Evolutionary conservation across 2,888 invertebrate genomes (phyloP), one percentile per base, ranked within the genome.

Genomic region (Diloba caeruleocephala): DNA sequence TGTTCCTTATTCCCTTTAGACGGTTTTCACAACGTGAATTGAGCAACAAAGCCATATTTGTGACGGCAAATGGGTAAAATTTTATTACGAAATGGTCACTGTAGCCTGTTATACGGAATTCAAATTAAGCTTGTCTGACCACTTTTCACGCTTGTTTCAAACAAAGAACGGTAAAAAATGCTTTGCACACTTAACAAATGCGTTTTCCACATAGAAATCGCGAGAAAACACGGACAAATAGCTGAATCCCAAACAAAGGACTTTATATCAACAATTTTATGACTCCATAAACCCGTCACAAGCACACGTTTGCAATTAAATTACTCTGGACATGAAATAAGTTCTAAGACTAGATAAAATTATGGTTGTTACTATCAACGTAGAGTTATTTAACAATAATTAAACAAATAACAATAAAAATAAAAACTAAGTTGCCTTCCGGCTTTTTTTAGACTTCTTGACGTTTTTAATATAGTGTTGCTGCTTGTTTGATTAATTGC

Each of bases 381-480:
- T 76, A 75, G 83, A 76, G 76, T 71, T 75, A n/a, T n/a, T 69
- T 80, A 77, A 79, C 78, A 87, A 82, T 77, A 85, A 79, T 72
- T 71, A 86, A 87, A 88, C 83, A 88, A 89, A 89, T 86, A 90
- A 90, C 85, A 90, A 82, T 90, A 88, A 87, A 89, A 91, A 87
- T 83, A 88, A 92, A 79, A 90, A 84, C 82, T 85, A 89, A 74
- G 68, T 71, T 87, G 88, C 89, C 84, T 83, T 88, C 87, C 90
- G 90, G 90, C 88, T 86, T 89, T 90, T 87, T 85, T 72, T 75
- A 71, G 57, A 76, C 86, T 78, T 88, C 90, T 92, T 92, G 92
- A 92, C 92, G 85, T 91, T 90, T 90, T 84, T 85, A 87, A 88
- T 87, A 84, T 82, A 87, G 92, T 90, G 92, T 91, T 92, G 90